Conservation (phyloP, 2,113 vertebrate genomes). For the Sceloporus tristichus region DNA sequence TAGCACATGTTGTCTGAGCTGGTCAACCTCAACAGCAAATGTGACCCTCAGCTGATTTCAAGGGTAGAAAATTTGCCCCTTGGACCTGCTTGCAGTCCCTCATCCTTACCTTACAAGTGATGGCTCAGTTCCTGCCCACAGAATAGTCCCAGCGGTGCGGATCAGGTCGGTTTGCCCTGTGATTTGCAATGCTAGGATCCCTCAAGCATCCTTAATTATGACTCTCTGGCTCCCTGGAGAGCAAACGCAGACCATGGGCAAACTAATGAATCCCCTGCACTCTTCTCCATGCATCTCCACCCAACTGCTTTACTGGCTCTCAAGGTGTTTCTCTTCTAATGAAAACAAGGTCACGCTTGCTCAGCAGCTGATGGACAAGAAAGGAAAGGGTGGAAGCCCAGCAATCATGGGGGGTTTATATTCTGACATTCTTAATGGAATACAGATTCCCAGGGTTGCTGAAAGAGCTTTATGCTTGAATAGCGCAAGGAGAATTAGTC, state of each 20-base stretch:
- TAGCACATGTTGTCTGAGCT: too few species aligned
- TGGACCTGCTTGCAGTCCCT: too few species aligned
- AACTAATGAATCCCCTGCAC: background rate
- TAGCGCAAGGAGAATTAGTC: background rate
- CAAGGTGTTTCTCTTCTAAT: constrained; percentile 26
- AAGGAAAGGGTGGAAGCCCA: background rate
- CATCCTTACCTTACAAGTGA: too few species aligned
- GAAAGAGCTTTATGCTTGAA: background rate
- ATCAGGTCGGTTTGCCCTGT: background rate
- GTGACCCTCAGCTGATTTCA: too few species aligned
- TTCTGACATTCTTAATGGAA: constrained; percentile 21
- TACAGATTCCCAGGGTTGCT: constrained; percentile 14
- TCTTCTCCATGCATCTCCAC: background rate
- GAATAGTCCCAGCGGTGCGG: background rate
- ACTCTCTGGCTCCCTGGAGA: background rate
- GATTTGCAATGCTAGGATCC: background rate
- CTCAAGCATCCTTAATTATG: background rate
- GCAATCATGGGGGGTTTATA: background rate
- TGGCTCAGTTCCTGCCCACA: background rate
- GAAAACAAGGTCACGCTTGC: constrained; percentile 18
- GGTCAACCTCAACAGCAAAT: too few species aligned
- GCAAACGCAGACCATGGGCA: background rate
- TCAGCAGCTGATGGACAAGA: constrained; percentile 8
- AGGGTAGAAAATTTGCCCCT: too few species aligned
- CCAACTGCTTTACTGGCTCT: background rate